Evolutionary conservation across 2,888 invertebrate species (phyloP).

Genomic region (Hydraecia micacea): DNA sequence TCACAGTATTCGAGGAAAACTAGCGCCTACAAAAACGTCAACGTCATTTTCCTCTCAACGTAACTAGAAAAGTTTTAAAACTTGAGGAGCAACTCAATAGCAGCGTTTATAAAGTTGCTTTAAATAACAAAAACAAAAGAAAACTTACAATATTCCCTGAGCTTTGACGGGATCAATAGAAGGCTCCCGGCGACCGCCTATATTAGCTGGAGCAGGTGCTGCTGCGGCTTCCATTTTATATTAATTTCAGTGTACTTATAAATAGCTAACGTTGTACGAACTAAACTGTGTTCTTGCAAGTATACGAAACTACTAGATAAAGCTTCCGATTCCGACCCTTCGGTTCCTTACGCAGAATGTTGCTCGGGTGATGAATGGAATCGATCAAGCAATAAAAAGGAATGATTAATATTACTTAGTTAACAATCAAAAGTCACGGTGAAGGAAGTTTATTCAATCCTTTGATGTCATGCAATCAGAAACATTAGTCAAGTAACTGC

Average conservation of each 20-base stretch:
- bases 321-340: slow-evolving; percentile 44
- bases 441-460: slow-evolving; percentile 56
- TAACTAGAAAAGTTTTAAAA: neutral
- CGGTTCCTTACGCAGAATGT: slow-evolving; percentile 59
- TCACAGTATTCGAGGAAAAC: no score
- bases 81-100: neutral
- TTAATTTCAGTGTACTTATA: neutral
- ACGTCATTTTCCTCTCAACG: neutral
- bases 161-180: slow-evolving; percentile 86
- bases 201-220: slow-evolving; percentile 73
- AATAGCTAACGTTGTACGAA: neutral
- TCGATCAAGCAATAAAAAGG: slow-evolving; percentile 68
- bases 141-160: slow-evolving; percentile 85
- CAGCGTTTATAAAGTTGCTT: neutral
- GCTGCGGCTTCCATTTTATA: slow-evolving; percentile 79
- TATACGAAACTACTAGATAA: slow-evolving; percentile 50
- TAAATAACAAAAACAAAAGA: slow-evolving; percentile 9
- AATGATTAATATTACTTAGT: slow-evolving; percentile 53
- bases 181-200: slow-evolving; percentile 80
- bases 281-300: slow-evolving; percentile 41
- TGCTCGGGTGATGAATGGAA: slow-evolving; percentile 64
- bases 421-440: slow-evolving; percentile 65
- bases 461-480: slow-evolving; percentile 59
- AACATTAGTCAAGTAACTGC: slow-evolving; percentile 36
- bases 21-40: neutral